These are phyloP conservation scores for Chrysolina haemoptera DNA, from an alignment of 2,888 invertebrate genomes.

Conservation along the genomic window DNA sequence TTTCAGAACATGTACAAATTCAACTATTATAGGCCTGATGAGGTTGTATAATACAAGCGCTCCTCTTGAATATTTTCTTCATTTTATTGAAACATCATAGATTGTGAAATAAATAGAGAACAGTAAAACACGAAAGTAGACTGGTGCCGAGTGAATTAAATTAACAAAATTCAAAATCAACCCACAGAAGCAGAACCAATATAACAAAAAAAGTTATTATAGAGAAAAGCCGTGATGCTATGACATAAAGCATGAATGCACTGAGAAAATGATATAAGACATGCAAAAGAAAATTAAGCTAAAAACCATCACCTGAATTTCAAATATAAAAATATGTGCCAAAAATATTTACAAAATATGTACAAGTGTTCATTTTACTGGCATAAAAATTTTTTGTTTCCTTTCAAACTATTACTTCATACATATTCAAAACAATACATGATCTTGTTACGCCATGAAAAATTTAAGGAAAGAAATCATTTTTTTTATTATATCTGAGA, in stretches of 20 bases:
- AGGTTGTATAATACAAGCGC: no score
- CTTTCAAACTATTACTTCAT: not conserved
- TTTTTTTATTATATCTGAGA: not conserved
- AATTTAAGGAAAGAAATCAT: not conserved
- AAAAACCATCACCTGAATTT: constrained; percentile 33
- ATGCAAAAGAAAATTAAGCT: constrained; percentile 18
- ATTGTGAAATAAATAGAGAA: no score
- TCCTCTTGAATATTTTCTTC: no score
- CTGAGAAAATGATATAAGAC: constrained; percentile 14
- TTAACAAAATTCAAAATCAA: not conserved
- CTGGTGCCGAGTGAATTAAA: not conserved
- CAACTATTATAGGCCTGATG: no score
- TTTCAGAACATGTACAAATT: no score
- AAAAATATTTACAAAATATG: constrained; percentile 24
- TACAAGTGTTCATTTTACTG: constrained; percentile 11
- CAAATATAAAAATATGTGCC: constrained; percentile 31
- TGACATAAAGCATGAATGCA: constrained; percentile 2
- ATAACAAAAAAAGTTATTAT: not conserved
- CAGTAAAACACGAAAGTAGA: no score
- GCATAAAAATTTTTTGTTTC: constrained; percentile 15
- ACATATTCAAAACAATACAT: no score
- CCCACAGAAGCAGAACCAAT: not conserved
- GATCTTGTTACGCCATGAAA: not conserved
- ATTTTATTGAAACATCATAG: no score
- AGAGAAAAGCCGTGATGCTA: not conserved